These are phyloP conservation scores for Saiga tatarica DNA, from an alignment of 2,113 vertebrate genomes.

Conservation along the genomic window DNA sequence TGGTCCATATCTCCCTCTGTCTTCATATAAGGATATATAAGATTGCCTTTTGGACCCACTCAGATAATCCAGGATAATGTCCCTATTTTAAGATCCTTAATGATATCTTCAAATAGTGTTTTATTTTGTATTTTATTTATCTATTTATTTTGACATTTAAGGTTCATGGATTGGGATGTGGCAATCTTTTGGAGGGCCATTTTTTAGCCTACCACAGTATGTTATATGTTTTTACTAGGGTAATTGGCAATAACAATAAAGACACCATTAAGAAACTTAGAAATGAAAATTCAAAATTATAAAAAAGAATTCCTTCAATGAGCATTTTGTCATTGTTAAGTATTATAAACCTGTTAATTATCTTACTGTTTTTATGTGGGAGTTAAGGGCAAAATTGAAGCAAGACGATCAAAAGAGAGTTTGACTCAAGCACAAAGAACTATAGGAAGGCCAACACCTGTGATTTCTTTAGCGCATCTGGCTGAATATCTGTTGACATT, in stretches of 20 bases:
- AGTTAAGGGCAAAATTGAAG: not conserved
- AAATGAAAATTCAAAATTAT: not conserved
- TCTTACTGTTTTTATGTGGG: not conserved
- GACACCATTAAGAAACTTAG: not conserved
- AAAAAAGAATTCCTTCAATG: not conserved
- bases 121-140: not conserved
- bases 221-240: not conserved
- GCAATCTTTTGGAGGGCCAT: not conserved
- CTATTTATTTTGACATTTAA: not conserved
- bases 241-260: conserved; percentile 10
- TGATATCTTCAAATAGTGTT: not conserved
- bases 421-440: not conserved
- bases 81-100: not conserved
- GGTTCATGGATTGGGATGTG: not conserved
- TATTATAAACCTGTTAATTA: not conserved
- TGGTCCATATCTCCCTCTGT: not conserved
- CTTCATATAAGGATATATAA: not conserved
- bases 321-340: not conserved
- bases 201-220: not conserved
- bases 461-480: not conserved
- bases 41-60: not conserved
- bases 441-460: not conserved
- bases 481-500: not conserved
- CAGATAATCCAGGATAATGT: not conserved
- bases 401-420: not conserved